A percentile compares a stretch with the other conserved stretches of the same genome.
These are phyloP conservation scores for Girardinus metallicus DNA, from an alignment of 2,797 vertebrate genomes.

Conservation along the genomic window DNA sequence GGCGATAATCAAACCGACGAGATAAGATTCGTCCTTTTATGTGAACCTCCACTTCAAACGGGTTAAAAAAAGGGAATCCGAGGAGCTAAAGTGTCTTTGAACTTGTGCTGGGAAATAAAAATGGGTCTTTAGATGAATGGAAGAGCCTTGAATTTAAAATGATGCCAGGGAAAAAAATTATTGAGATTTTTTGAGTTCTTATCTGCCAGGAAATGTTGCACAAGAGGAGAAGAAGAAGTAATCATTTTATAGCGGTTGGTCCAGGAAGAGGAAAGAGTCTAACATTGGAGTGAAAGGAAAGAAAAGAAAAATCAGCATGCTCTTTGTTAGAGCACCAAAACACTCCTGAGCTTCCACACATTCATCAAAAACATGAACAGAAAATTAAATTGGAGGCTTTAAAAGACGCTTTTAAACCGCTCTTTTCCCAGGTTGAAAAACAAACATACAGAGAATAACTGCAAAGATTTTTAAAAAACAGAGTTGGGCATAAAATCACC, in stretches of 20 bases:
- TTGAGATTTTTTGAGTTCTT: conserved; percentile 38
- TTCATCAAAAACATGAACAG: not conserved
- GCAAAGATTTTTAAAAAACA: not conserved
- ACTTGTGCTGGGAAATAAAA: conserved; percentile 54
- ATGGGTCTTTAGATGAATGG: conserved; percentile 49
- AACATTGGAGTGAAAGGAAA: not conserved
- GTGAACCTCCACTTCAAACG: conserved; percentile 26
- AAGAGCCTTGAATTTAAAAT: conserved; percentile 45
- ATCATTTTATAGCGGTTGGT: not conserved
- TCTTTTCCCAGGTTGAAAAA: not conserved
- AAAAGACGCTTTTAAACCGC: not conserved
- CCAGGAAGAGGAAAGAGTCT: not conserved
- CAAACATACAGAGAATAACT: not conserved
- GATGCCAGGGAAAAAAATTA: conserved; percentile 25
- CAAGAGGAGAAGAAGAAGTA: conserved; percentile 6
- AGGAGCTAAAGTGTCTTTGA: conserved; percentile 44
- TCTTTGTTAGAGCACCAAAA: not conserved
- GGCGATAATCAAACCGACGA: conserved; percentile 40
- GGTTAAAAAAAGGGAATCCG: conserved; percentile 11
- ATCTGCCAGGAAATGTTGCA: conserved; percentile 21
- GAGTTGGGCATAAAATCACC: not conserved
- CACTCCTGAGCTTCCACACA: not conserved
- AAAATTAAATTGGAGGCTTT: not conserved
- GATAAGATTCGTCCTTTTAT: conserved; percentile 45
- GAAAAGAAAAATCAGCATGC: not conserved